Evolutionary conservation across 2,888 invertebrate species (phyloP).

Genomic region (Calliphora vomitoria): DNA sequence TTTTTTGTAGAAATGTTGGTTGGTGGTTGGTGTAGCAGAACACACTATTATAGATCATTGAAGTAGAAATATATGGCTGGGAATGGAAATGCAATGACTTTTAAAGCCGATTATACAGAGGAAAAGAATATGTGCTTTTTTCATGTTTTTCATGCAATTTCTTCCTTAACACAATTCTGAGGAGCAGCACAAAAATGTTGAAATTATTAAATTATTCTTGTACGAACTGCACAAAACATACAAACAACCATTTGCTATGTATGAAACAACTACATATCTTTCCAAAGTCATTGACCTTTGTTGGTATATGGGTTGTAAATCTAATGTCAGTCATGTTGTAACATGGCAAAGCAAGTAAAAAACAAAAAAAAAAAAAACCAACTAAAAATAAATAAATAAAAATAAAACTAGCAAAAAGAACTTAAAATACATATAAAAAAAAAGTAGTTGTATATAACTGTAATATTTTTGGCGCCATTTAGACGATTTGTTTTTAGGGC

Average conservation of each 20-base stretch:
- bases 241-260: too few relatives aligned
- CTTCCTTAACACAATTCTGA: constrained; percentile 1
- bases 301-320: constrained; percentile 22
- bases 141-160: neutral
- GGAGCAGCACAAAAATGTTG: constrained; percentile 19
- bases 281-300: constrained; percentile 50
- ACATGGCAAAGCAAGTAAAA: neutral
- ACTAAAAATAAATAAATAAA: constrained; percentile 10
- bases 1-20: constrained; percentile 4
- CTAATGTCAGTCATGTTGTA: constrained; percentile 43
- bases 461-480: constrained; percentile 69
- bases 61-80: constrained; percentile 51
- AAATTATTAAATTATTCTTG: constrained; percentile 53
- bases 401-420: constrained; percentile 10
- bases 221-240: neutral
- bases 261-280: neutral
- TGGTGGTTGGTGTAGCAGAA: neutral
- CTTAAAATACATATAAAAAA: neutral
- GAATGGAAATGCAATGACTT: constrained; percentile 68
- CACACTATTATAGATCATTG: constrained; percentile 33
- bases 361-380: constrained; percentile 9
- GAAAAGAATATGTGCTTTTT: constrained; percentile 27
- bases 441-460: constrained; percentile 1
- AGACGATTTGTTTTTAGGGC: constrained; percentile 57
- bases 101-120: constrained; percentile 69